Base-by-base conservation (phyloP, 1,140 invertebrate species). In the Holcopasites calliopsidis region DNA sequence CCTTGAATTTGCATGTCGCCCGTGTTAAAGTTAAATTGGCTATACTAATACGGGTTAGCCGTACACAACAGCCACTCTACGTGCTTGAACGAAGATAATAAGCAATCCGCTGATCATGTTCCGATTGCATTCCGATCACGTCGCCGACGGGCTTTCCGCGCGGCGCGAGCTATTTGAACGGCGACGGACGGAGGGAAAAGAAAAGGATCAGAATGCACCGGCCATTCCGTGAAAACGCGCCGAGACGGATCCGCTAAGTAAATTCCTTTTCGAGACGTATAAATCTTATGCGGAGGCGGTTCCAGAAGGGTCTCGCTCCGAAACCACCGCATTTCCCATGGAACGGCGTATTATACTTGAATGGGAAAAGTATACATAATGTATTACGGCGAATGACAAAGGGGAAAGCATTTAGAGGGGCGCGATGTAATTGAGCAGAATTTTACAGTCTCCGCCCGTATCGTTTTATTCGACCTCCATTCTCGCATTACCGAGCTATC, bases 351-450 rank as follows among this genome's bases (percentile, higher is more conserved):
- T 79, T 77, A 70, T 55, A 61, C 72, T 71, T 76, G 62, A 79
- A 78, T 75, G 71, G 71, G n/a, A n/a, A n/a, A 49, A 68, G 76
- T 78, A 78, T 78, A 75, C 76, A 78, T 78, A 78, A 78, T 81
- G 52, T 76, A 80, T 76, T 71, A 66, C 66, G 44, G 49, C 23
- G 42, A 72, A 75, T 68, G 78, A 76, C 79, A 81, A 80, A 71
- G 72, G n/a, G 68, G 68, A 76, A 65, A 52, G 71, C 76, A 68
- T 75, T 78, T 75, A n/a, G 40, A 50, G 21, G 7, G 26, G n/a
- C 50, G 23, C 40, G 44, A 62, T 52, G 62, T 75, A 79, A 83
- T 79, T 49, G 76, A 52, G 55, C 38, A 42, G 44, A 79, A 83
- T 54, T 82, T 76, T 76, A 66, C 57, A 82, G 80, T 65, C 57